Evolutionary conservation across 2,888 invertebrate genomes (phyloP).

Genomic region (Drosophila niveifrons): DNA sequence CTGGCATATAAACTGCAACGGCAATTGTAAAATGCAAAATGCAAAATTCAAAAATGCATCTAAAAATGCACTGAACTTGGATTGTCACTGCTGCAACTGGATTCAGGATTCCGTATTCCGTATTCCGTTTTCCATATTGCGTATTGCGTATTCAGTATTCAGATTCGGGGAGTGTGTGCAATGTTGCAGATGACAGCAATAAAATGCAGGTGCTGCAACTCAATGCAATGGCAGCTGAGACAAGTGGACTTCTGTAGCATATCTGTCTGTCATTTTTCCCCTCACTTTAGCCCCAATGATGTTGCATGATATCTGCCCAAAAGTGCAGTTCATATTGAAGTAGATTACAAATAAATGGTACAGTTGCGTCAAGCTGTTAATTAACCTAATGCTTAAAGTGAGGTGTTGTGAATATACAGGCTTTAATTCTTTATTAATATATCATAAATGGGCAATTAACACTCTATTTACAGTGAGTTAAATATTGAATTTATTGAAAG

Average conservation of each 20-base stretch:
- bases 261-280: not conserved
- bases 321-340: conserved; percentile 8
- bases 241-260: conserved; percentile 36
- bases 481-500: not conserved
- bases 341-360: not conserved
- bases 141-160: not conserved
- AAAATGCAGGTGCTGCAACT: conserved; percentile 73
- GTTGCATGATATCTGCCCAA: not conserved
- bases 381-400: not conserved
- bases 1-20: conserved; percentile 31
- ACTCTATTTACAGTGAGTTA: not conserved
- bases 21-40: conserved; percentile 51
- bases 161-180: conserved; percentile 30
- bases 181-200: conserved; percentile 75
- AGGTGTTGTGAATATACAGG: too few relatives aligned
- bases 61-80: conserved; percentile 67
- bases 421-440: not conserved
- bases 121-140: conserved; percentile 9
- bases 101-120: conserved; percentile 9
- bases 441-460: not conserved
- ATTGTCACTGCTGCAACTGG: conserved; percentile 31
- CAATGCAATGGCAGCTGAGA: conserved; percentile 28
- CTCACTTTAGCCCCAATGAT: not conserved
- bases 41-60: conserved; percentile 50
- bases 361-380: conserved; percentile 1